Base-by-base conservation (phyloP, 2,888 invertebrate species). In the Acanthosepion esculentum region DNA sequence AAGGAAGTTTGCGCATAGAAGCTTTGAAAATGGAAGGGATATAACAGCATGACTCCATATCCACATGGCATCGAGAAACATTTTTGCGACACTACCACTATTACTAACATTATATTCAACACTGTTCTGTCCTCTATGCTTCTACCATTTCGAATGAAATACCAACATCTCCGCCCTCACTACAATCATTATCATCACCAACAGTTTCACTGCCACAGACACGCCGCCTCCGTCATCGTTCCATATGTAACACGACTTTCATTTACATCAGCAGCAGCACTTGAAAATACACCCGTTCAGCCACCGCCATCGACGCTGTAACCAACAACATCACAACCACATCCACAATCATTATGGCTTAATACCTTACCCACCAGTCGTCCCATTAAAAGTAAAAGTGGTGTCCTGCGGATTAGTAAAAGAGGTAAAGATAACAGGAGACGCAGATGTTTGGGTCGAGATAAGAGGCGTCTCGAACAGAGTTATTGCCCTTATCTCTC, bases 331-430 rank as follows among this genome's bases (percentile, higher is more conserved):
- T 23, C 64, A 29, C 64, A 64, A 26, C 26, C n/a, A n/a, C n/a
- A 33, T n/a, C n/a, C 15, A 33, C 78, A 78, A 33, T 12, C 29
- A 78, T 78, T 12, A 78, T 78, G 12, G 78, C 2, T 33, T 33
- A 33, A n/a, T 33, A n/a, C n/a, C n/a, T n/a, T 12, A n/a, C 78
- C 23, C 78, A 78, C n/a, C n/a, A 78, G 78, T 18, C n/a, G n/a
- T 5, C 78, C 78, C 78, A 78, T 78, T 78, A 78, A 78, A 78
- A 78, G 23, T 78, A n/a, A 78, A 78, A 78, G 15, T 78, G 78
- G 78, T 78, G 78, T 78, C n/a, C 78, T 78, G 33, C 78, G n/a
- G 78, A 78, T 78, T n/a, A 78, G 78, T 78, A 78, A 78, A 33
- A 78, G n/a, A 12, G n/a, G 78, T 6, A 23, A n/a, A n/a, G 78